Evolutionary conservation across 23 tunicate species (phyloP), one percentile per base, ranked within the genome.

Genomic region (Aplidium turbinatum): DNA sequence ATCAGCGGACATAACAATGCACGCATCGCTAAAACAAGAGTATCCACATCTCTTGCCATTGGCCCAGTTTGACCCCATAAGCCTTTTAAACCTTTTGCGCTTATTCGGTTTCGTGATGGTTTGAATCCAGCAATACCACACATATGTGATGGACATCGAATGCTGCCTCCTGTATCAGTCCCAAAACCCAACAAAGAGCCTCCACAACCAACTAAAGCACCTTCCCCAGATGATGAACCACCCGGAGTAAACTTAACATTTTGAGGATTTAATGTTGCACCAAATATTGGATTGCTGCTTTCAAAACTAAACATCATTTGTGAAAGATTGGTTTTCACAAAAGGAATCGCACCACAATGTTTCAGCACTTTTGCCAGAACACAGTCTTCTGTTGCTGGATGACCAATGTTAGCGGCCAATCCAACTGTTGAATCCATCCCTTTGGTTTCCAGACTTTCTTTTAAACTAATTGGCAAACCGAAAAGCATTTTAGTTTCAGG

Each of bases 161-260:
- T 83, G 56, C 97, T 83, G 7, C 97, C 97, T 7, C 73, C 97
- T 67, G 86, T 83, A 39, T 90, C 97, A 6, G 97, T 73, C 16
- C 97, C 97, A 78, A 90, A 83, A 9, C 97, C 97, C 0, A 90
- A 77, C 29, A 68, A 71, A 32, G 85, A 83, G 1, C 79, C 97
- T 18, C 97, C 90, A 20, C 78, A 48, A 19, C 74, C 90, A 42
- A 90, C 64, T 2, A 90, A 9, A 2, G 90, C 84, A 3, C 76
- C 89, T 55, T 90, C 97, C 5, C 97, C 97, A 29, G 90, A 58
- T 22, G 97, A 90, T 11, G 85, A 83, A 20, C 97, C 89, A 4
- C 90, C 88, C 16, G 97, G 90, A 36, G 85, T 65, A 31, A 90
- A 73, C 32, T 78, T 61, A 2, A 21, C 65, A 25, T 90, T 83